Conservation (phyloP, 2,888 invertebrate species). For the Caenorhabditis angaria region DNA sequence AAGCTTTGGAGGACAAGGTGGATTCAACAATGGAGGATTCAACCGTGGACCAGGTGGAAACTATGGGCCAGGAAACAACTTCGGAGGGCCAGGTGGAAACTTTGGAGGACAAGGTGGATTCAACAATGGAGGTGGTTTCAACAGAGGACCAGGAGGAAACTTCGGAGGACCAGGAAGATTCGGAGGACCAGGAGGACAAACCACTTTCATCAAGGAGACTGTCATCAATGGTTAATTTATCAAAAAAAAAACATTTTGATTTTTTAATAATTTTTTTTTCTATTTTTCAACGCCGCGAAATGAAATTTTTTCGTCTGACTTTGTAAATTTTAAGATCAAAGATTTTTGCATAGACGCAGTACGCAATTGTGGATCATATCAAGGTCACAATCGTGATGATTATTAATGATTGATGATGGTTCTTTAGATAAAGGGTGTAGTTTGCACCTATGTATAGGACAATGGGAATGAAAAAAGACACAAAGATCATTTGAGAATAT, state of each 20-base stretch:
- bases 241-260: too few species aligned
- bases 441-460: too few species aligned
- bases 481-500: too few species aligned
- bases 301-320: background rate
- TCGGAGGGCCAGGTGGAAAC: background rate
- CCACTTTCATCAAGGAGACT: conserved; percentile 45
- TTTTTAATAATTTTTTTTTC: background rate
- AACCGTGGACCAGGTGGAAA: conserved; percentile 17
- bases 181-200: conserved; percentile 24
- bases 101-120: conserved; percentile 12
- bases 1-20: conserved; percentile 11
- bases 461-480: too few species aligned
- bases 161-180: conserved; percentile 12
- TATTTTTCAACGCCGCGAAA: background rate
- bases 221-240: conserved; percentile 37
- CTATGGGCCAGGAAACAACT: too few species aligned
- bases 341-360: too few species aligned
- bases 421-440: background rate
- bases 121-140: background rate
- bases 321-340: background rate
- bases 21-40: conserved; percentile 6
- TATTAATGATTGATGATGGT: background rate
- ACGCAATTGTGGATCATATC: background rate
- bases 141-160: conserved; percentile 17
- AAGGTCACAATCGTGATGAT: background rate